Conservation (phyloP, 2,888 invertebrate genomes). For the Leptinotarsa peninsularis region DNA sequence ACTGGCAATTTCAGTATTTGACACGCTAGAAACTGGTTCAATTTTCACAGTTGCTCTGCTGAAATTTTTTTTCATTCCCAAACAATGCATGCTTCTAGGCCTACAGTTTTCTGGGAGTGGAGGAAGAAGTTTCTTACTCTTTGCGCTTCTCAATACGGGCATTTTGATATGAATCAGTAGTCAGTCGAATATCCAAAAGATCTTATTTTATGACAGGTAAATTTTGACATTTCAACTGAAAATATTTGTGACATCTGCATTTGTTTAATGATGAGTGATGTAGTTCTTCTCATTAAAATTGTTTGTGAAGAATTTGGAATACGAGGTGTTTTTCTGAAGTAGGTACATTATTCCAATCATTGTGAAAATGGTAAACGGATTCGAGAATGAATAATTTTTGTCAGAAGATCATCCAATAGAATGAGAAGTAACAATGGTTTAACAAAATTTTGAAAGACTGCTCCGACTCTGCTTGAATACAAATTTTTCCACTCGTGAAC, state of each 20-base stretch:
- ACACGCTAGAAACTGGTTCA: constrained; percentile 29
- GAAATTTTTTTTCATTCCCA: constrained; percentile 21
- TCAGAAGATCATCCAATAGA: too few relatives aligned
- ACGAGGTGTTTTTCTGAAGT: too few relatives aligned
- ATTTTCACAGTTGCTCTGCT: constrained; percentile 29
- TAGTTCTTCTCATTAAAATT: too few relatives aligned
- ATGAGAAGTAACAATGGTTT: too few relatives aligned
- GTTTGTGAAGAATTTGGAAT: too few relatives aligned
- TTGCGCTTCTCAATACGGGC: constrained; percentile 38
- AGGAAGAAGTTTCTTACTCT: constrained; percentile 30
- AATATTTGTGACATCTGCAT: background rate
- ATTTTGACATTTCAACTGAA: constrained; percentile 21
- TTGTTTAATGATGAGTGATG: background rate
- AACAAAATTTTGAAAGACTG: too few relatives aligned
- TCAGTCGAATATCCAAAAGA: background rate
- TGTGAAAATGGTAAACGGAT: too few relatives aligned
- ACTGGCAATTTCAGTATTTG: constrained; percentile 30
- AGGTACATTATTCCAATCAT: too few relatives aligned
- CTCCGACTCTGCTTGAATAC: too few relatives aligned
- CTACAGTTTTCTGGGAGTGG: constrained; percentile 22
- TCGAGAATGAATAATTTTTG: too few relatives aligned
- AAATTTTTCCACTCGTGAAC: too few relatives aligned
- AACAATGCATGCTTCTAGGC: constrained; percentile 25
- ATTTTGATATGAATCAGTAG: constrained; percentile 22
- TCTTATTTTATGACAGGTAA: background rate